These are phyloP conservation scores for Thalassophryne amazonica DNA, from an alignment of 2,797 vertebrate species.

Conservation along the genomic window DNA sequence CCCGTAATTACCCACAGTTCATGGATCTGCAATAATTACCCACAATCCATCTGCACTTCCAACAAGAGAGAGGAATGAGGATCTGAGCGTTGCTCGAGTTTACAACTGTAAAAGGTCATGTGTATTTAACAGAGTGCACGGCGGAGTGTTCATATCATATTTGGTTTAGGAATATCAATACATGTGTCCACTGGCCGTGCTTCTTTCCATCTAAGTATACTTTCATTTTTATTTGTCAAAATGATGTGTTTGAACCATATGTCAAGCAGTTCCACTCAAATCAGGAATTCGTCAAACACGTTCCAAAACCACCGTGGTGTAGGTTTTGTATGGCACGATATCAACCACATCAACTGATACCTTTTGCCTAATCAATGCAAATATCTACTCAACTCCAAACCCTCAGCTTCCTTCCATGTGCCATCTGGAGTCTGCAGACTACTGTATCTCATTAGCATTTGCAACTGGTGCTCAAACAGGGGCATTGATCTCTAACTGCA, in stretches of 20 bases:
- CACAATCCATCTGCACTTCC: slow-evolving; percentile 58
- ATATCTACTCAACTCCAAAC: no score
- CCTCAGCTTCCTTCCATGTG: no score
- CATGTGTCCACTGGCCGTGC: neutral
- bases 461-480: no score
- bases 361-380: no score
- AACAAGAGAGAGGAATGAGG: slow-evolving; percentile 25
- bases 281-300: no score
- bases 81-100: neutral
- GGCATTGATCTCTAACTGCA: no score
- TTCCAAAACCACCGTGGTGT: no score
- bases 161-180: neutral
- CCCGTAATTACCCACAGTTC: slow-evolving; percentile 79
- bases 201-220: neutral
- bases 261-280: neutral
- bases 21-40: slow-evolving; percentile 81
- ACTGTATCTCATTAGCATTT: no score
- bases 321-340: no score
- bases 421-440: no score
- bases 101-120: slow-evolving; percentile 31
- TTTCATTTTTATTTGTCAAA: neutral
- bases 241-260: neutral
- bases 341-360: no score
- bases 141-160: slow-evolving; percentile 20
- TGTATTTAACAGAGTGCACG: neutral